A percentile compares a stretch with the other conserved stretches of the same genome.
These are phyloP conservation scores for Anadara kagoshimensis DNA, from an alignment of 1,140 invertebrate species.

Conservation along the genomic window DNA sequence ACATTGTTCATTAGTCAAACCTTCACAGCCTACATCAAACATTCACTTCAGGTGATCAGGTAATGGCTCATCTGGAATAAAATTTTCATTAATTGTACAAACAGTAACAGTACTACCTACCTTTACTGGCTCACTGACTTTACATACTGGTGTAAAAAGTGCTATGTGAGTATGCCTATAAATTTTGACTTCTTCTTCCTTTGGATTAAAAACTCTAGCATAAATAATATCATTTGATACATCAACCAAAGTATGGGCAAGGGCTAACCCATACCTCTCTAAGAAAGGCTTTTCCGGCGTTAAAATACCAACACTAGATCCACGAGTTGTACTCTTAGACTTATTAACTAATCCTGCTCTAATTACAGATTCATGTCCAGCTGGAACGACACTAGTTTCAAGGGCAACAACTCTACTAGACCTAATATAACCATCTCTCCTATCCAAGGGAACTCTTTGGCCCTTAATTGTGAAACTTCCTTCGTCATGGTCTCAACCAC, in stretches of 20 bases:
- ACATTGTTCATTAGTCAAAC: too few species aligned
- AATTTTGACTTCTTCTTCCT: neutral
- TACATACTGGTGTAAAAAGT: slow-evolving; percentile 11
- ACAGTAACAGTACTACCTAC: neutral
- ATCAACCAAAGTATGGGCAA: slow-evolving; percentile 15
- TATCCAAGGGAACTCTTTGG: neutral
- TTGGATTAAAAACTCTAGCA: slow-evolving; percentile 17
- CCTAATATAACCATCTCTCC: neutral
- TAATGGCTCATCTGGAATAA: too few species aligned
- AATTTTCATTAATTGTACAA: too few species aligned
- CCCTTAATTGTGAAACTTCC: slow-evolving; percentile 14
- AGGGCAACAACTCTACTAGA: neutral
- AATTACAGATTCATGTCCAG: slow-evolving; percentile 23
- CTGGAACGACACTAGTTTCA: slow-evolving; percentile 8
- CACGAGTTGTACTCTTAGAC: neutral
- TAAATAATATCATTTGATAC: slow-evolving; percentile 5
- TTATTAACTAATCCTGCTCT: slow-evolving; percentile 2
- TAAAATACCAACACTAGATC: neutral
- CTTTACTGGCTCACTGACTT: neutral
- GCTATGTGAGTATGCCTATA: slow-evolving; percentile 9
- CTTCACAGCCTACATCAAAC: too few species aligned
- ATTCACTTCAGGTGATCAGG: too few species aligned
- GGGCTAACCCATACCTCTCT: neutral
- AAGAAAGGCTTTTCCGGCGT: neutral
- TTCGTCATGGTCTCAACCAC: slow-evolving; percentile 27